Percentiles rank a stretch among this genome's conserved stretches.
phyloP scores from a whole-genome alignment of 2,888 invertebrate species.

The Campoplex capitator region DNA sequence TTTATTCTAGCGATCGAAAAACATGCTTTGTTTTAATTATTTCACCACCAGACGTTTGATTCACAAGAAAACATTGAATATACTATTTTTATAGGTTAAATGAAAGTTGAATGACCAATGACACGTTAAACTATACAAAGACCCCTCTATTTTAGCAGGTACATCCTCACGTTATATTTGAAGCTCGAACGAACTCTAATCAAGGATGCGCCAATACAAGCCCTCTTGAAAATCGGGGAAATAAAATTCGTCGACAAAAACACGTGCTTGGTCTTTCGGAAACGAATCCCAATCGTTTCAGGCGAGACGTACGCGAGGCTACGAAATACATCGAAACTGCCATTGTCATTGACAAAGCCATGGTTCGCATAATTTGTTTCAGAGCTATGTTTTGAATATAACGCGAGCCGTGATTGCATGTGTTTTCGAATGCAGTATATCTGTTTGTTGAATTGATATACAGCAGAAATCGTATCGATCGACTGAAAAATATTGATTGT shows the following conservation, averaged over 20 bases:
- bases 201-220: conserved; percentile 96
- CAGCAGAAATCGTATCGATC: not conserved
- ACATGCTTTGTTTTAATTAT: not conserved
- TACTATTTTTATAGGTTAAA: not conserved
- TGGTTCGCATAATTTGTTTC: conserved; percentile 86
- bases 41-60: not conserved
- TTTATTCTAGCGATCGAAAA: not conserved
- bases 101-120: not conserved
- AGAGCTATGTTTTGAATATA: not conserved
- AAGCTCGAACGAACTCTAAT: conserved; percentile 95
- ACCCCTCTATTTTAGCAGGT: conserved; percentile 93
- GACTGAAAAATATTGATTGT: not conserved
- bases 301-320: conserved; percentile 94
- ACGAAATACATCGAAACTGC: conserved; percentile 98
- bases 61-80: not conserved
- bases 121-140: conserved; percentile 78
- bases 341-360: conserved; percentile 97
- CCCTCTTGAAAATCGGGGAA: conserved; percentile 90
- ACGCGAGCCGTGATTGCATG: not conserved
- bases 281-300: conserved; percentile 84
- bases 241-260: conserved; percentile 88
- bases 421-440: not conserved
- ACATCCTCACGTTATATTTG: conserved; percentile 99
- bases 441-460: not conserved
- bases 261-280: conserved; percentile 85